Conservation (phyloP, 2,113 vertebrate species). For the Brachyhypopomus occidentalis region DNA sequence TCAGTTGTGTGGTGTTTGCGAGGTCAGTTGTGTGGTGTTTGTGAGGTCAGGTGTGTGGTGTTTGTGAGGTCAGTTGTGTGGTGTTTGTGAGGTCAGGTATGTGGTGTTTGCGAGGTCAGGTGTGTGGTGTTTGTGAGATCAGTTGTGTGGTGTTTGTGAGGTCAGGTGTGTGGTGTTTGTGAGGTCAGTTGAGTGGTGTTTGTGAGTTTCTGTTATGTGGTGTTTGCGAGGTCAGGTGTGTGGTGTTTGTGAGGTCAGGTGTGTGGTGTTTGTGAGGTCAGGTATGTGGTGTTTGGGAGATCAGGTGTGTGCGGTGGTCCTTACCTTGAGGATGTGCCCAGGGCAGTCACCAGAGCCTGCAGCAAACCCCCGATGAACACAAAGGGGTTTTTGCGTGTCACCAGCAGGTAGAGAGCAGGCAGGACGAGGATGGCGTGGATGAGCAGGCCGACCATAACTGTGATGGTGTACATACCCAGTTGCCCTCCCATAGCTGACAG, state of each 20-base stretch:
- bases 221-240: neutral
- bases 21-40: neutral
- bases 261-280: neutral
- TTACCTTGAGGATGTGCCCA: conserved; percentile 97
- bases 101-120: neutral
- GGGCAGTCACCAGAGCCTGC: conserved; percentile 93
- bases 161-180: neutral
- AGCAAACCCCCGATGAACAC: conserved; percentile 89
- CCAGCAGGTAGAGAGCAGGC: conserved; percentile 88
- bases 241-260: neutral
- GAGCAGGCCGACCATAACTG: conserved; percentile 87
- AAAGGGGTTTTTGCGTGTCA: conserved; percentile 93
- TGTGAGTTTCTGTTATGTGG: too few species aligned
- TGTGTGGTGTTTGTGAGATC: neutral
- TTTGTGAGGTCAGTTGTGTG: neutral
- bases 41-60: neutral
- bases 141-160: neutral
- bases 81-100: neutral
- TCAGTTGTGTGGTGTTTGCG: neutral
- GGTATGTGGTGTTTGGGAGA: neutral
- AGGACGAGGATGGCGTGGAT: conserved; percentile 87
- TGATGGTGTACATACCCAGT: conserved; percentile 95
- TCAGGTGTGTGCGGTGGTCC: neutral
- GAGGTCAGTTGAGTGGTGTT: neutral
- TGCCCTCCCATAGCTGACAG: conserved; percentile 88